Evolutionary conservation across 1,140 invertebrate species (phyloP), one percentile per base, ranked within the genome.

Genomic region (Stratiolaelaps scimitus): DNA sequence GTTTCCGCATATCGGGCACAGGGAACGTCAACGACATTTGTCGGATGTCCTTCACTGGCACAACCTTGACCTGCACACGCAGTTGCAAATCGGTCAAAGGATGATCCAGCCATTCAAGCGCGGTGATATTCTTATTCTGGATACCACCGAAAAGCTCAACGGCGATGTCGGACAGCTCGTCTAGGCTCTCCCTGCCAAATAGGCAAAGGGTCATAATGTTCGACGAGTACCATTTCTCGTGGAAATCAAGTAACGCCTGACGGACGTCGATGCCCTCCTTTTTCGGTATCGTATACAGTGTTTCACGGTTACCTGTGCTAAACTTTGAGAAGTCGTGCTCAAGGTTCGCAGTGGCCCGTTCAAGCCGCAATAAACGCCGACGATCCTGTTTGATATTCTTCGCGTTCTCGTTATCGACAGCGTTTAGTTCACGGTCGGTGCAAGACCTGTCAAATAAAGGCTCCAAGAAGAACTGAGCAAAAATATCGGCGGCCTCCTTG

Each of bases 341-440:
- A 0, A 82, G 77, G 70, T 86, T 81, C 0, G 84, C 81, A 1
- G 86, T 82, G 64, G 84, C 83, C 71, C 87, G 86, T 70, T 95
- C 89, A 5, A 98, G 76, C 76, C 95, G 92, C 75, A 85, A 81
- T 13, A 89, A 74, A 56, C 92, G 78, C 92, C 92, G 94, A 0
- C 80, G 75, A 77, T 98, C 92, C 71, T 81, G 87, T 1, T 84
- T 82, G 17, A 91, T 72, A 80, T 97, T 98, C 77, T 96, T 95
- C 85, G 72, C 87, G 75, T 97, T 88, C 73, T 98, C 94, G 0
- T 88, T 92, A 78, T 97, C 83, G 0, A 98, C 91, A 26, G 93
- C 92, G 78, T 90, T 92, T n/a, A 98, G 81, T 79, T 98, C 94
- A 15, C 91, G 77, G 29, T 91, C 89, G 0, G 90, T 94, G 7